These are phyloP conservation scores for Bovichtus diacanthus DNA, from an alignment of 2,797 vertebrate species.

Conservation along the genomic window DNA sequence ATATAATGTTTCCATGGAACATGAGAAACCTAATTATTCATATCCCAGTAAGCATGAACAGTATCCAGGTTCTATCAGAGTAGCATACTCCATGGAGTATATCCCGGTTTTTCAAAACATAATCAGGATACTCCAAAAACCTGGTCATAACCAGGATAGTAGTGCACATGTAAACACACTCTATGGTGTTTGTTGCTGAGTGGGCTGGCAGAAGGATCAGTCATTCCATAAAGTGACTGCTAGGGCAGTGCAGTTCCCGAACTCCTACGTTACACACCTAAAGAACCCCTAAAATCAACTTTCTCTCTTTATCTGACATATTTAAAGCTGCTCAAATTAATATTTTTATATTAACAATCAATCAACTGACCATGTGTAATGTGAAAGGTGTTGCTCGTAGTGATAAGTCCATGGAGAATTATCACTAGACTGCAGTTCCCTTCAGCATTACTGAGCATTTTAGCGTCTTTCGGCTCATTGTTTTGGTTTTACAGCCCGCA, in stretches of 20 bases:
- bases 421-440: neutral
- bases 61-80: neutral
- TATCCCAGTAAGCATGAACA: neutral
- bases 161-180: neutral
- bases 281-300: neutral
- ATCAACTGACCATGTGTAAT: neutral
- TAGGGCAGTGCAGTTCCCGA: neutral
- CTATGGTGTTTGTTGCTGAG: neutral
- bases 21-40: neutral
- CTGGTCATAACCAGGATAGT: neutral
- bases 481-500: neutral
- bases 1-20: neutral
- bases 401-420: neutral
- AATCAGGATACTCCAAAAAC: neutral
- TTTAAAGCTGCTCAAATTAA: neutral
- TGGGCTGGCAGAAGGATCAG: neutral
- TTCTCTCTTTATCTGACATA: neutral
- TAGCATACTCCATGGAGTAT: neutral
- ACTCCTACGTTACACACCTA: neutral
- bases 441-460: neutral
- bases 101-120: neutral
- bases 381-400: neutral
- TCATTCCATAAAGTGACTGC: neutral
- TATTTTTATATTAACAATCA: neutral
- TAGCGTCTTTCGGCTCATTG: neutral